A percentile compares a stretch with the other conserved stretches of the same genome.
These are phyloP conservation scores for Enteromius thamalakanensis DNA, from an alignment of 2,797 vertebrate genomes.

Conservation along the genomic window DNA sequence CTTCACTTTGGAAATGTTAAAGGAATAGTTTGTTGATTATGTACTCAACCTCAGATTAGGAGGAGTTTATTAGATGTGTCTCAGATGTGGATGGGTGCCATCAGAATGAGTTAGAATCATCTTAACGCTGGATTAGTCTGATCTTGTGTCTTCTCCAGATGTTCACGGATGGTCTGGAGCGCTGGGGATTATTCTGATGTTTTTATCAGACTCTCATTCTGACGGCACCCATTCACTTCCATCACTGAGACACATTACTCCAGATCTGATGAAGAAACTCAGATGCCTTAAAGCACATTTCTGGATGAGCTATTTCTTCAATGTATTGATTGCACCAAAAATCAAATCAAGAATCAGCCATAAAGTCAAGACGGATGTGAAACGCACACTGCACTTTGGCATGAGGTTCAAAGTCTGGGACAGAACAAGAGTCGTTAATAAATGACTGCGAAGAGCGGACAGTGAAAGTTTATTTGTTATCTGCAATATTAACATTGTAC, in stretches of 20 bases:
- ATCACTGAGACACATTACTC: too few species aligned
- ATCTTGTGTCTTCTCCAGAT: too few species aligned
- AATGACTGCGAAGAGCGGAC: background rate
- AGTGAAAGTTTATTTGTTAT: background rate
- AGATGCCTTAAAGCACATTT: background rate
- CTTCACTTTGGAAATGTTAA: background rate
- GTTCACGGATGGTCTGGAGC: too few species aligned
- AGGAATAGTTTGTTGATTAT: background rate
- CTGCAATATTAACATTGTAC: background rate
- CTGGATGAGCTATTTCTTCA: background rate
- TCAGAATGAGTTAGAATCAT: background rate
- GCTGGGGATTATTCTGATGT: too few species aligned
- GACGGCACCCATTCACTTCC: too few species aligned
- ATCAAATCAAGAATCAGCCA: background rate
- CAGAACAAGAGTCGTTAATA: background rate
- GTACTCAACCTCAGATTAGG: background rate
- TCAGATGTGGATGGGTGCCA: background rate
- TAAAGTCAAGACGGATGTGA: constrained; percentile 26
- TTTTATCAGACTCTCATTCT: too few species aligned
- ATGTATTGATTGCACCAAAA: background rate
- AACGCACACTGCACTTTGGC: constrained; percentile 67
- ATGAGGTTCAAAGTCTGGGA: constrained; percentile 39
- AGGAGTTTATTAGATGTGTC: background rate
- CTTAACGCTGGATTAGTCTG: too few species aligned
- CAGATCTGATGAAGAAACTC: background rate